phyloP scores from a whole-genome alignment of 2,113 vertebrate genomes.

The Gobius niger region DNA sequence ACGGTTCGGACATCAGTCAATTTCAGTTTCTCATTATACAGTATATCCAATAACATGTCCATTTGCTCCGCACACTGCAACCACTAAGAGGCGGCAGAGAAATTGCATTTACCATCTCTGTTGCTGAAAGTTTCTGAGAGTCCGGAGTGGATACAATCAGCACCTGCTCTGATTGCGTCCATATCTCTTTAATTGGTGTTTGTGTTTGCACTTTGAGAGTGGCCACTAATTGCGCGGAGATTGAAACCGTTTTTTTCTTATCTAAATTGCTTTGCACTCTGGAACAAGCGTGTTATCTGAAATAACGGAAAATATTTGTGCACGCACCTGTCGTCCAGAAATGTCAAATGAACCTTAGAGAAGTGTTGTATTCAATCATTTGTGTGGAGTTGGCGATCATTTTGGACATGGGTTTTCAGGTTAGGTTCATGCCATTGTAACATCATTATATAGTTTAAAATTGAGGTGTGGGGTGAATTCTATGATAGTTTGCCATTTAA shows the following conservation, averaged over 20 bases:
- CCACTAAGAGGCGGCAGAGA: background rate
- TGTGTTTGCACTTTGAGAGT: slow-evolving; percentile 6
- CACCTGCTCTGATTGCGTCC: slow-evolving; percentile 17
- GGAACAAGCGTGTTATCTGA: background rate
- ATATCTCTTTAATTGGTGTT: slow-evolving; percentile 22
- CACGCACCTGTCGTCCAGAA: background rate
- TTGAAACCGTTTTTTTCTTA: slow-evolving; percentile 1
- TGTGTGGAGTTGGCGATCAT: too few relatives aligned
- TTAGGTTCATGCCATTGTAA: too few relatives aligned
- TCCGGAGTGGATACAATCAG: slow-evolving; percentile 13
- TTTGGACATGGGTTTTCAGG: too few relatives aligned
- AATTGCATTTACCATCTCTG: background rate
- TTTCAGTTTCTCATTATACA: too few relatives aligned
- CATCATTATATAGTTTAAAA: too few relatives aligned
- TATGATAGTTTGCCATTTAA: too few relatives aligned
- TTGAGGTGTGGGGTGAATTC: too few relatives aligned
- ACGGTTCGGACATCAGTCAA: too few relatives aligned
- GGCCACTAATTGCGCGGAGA: slow-evolving; percentile 17
- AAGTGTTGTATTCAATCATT: too few relatives aligned
- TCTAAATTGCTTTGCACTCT: background rate
- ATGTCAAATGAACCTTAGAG: background rate
- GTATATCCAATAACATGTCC: background rate
- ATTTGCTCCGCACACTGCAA: background rate
- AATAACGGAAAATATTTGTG: background rate
- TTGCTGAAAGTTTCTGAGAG: background rate